phyloP scores from a whole-genome alignment of 2,113 vertebrate species.

The Eclectus roratus region DNA sequence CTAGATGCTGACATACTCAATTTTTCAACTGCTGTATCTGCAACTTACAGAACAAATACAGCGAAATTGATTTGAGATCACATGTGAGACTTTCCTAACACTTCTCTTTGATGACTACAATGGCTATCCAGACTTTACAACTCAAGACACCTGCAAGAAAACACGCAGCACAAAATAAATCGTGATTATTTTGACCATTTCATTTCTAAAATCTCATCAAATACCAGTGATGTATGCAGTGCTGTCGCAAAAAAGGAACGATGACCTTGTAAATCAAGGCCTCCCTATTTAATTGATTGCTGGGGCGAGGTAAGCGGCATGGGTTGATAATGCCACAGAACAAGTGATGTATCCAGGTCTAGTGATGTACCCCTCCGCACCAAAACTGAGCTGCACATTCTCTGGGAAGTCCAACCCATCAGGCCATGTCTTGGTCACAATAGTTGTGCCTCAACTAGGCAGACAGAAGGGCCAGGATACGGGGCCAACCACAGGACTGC shows the following conservation, averaged over 20 bases:
- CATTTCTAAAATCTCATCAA: neutral
- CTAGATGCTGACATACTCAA: neutral
- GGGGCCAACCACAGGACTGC: neutral
- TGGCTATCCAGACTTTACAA: neutral
- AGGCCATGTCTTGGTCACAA: neutral
- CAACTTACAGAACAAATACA: neutral
- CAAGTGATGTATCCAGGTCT: neutral
- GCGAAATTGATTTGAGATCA: neutral
- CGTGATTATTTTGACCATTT: neutral
- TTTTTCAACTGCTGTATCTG: neutral
- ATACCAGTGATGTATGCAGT: neutral
- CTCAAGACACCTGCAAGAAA: neutral
- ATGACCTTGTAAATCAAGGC: neutral
- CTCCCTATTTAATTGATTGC: neutral
- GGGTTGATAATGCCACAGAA: neutral
- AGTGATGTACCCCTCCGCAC: neutral
- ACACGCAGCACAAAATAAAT: neutral
- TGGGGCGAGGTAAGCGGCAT: rapidly evolving
- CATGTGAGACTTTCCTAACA: neutral
- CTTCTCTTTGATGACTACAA: neutral
- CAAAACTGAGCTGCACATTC: neutral
- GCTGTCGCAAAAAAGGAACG: rapidly evolving
- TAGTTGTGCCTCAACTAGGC: rapidly evolving
- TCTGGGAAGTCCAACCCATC: neutral
- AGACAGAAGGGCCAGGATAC: neutral